Base-by-base conservation (phyloP, 2,113 vertebrate genomes). In the Gracilinanus agilis region DNA sequence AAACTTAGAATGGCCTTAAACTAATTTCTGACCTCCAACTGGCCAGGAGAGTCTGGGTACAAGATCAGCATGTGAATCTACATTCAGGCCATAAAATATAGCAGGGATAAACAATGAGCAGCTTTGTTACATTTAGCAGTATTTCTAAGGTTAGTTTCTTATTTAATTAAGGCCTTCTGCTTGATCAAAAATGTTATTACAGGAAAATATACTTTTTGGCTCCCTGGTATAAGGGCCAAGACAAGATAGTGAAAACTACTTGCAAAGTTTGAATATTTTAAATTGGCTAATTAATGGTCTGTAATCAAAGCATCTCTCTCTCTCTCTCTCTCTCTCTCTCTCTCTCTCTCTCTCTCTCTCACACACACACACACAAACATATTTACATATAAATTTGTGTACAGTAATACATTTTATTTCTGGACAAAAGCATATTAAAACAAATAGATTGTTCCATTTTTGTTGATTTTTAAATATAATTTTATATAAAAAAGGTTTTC, bases 121-220 rank as follows among this genome's bases (percentile, higher is more conserved):
- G 27, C 61, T 19, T 9, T 67, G 21, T 55, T 49, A 58, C 29
- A 88, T 53, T 56, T 54, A 49, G n/a, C 24, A 54, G n/a, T 53
- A 23, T 95, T 95, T 96, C 93, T 61, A 93, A 58, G 94, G 91
- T 53, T 92, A 91, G 96, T 96, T 94, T 92, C 90, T 75, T 75
- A 75, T 75, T 16, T 19, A n/a, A 13, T 49, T 83, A 92, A 93
- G n/a, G 40, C 24, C 49, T 91, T 96, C 90, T 94, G 90, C 94
- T 90, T 49, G 53, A 75, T 75, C 61, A 75, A 34, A n/a, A 75
- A 75, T 75, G 13, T 75, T 75, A 29, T 13, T 34, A n/a, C 16
- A 93, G 44, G 75, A 93, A 94, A 96, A 88, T 44, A n/a, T 94
- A 53, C 88, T 93, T 34, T 92, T 44, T 91, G 40, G 24, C 29